Evolutionary conservation across 2,113 vertebrate species (phyloP), one percentile per base, ranked within the genome.

Genomic region (Lampris incognitus): DNA sequence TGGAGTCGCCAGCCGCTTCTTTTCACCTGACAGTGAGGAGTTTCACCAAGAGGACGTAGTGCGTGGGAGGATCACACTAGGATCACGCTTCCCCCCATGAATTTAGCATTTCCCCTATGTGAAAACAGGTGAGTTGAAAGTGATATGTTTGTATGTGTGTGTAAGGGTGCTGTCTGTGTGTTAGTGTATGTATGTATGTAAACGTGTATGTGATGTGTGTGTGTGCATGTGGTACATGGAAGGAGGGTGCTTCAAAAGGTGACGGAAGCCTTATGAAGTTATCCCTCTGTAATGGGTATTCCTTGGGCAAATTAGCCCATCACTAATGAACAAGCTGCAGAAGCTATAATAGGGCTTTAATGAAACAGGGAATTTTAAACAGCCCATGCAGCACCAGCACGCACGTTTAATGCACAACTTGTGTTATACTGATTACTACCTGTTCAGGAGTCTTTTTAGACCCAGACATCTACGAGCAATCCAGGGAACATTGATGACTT

Each of bases 291-390:
- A 74, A 88, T 74, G 59, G 61, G 40, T 66, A 77, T 61, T 49
- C 76, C 80, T 76, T 50, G 65, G 72, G 50, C 6, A 70, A 79
- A 85, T 85, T 37, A 82, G 42, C 56, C 24, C 10, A 37, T 60
- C 49, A 0, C 51, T 80, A 77, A 87, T 84, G 67, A 85, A 76
- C 78, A 54, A 11, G 66, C 67, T 41, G 66, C 78, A 54, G 66
- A 66, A 67, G 74, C 74, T 72, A 77, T 68, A 85, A 83, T 66
- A 65, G 69, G 68, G 36, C 63, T 89, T 87, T 86, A 90, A 90
- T 89, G 71, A 88, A 88, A 87, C 44, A 4, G 48, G 67, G 72
- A 55, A 41, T 74, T 81, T 76, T 72, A 84, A 88, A 69, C 62
- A 63, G 79, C 39, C 66, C 73, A 64, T 40, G 74, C 56, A 68